Percentiles rank a stretch among this genome's conserved stretches.
phyloP scores from a whole-genome alignment of 2,888 invertebrate species.

The Orchesellides sinensis region DNA sequence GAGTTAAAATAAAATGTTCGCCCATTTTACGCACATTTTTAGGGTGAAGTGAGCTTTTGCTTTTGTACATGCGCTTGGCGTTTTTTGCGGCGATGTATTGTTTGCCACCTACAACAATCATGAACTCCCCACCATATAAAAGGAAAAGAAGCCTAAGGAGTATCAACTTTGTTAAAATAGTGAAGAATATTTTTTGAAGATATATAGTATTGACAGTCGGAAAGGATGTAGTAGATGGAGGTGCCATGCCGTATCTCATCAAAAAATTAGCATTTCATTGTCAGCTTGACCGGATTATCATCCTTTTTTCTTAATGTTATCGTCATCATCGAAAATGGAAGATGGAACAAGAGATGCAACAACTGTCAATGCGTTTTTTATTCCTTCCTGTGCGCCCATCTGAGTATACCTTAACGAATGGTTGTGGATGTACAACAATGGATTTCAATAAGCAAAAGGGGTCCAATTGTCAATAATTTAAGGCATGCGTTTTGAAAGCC shows the following conservation, averaged over 20 bases:
- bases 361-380: too few species aligned
- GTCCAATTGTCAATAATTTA: background rate
- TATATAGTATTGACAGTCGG: too few species aligned
- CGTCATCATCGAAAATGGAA: background rate
- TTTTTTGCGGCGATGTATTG: too few species aligned
- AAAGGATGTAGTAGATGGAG: background rate
- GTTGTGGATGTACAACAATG: background rate
- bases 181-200: too few species aligned
- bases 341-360: background rate
- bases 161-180: background rate
- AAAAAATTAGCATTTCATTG: background rate
- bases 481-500: background rate
- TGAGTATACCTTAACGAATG: too few species aligned
- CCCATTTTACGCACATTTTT: conserved; percentile 51
- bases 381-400: too few species aligned
- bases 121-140: background rate
- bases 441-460: background rate
- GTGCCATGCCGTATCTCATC: background rate
- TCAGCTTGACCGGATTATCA: conserved; percentile 1
- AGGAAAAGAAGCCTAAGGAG: background rate
- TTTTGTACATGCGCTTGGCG: too few species aligned
- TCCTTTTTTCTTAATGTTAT: conserved; percentile 6
- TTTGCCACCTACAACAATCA: conserved; percentile 29
- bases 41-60: background rate
- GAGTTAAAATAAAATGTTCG: conserved; percentile 29